Conservation (phyloP, 2,797 vertebrate species). For the Microctenopoma steveboyesi region DNA sequence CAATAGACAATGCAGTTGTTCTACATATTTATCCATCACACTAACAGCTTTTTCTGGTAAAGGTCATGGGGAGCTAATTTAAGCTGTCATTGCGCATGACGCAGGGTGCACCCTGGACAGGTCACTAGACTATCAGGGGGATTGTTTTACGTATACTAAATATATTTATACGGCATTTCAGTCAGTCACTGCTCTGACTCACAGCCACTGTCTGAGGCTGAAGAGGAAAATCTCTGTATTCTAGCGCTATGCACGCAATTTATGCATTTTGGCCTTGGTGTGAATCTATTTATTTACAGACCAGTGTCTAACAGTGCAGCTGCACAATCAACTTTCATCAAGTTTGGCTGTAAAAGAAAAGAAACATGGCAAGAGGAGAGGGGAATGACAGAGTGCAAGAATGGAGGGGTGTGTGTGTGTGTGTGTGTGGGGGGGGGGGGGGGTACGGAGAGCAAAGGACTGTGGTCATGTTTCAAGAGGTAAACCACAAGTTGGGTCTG, state of each 20-base stretch:
- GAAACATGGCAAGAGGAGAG: constrained; percentile 66
- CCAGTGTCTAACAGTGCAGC: constrained; percentile 63
- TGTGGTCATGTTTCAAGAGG: constrained; percentile 78
- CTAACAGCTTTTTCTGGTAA: too few species aligned
- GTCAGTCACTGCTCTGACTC: constrained; percentile 3
- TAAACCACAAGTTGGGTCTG: constrained; percentile 83
- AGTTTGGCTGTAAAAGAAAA: constrained; percentile 60
- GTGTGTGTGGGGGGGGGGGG: constrained; percentile 9
- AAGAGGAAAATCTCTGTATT: constrained; percentile 34
- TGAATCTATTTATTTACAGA: constrained; percentile 77
- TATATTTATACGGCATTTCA: constrained; percentile 15
- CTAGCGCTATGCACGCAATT: constrained; percentile 25
- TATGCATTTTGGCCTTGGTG: constrained; percentile 47
- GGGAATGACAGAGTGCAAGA: constrained; percentile 47
- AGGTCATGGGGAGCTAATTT: too few species aligned
- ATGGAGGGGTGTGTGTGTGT: constrained; percentile 8
- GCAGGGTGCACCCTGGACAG: too few species aligned
- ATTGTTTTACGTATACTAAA: constrained; percentile 7
- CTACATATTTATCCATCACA: constrained; percentile 4
- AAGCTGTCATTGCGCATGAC: too few species aligned
- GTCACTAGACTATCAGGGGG: too few species aligned
- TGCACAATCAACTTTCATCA: constrained; percentile 77
- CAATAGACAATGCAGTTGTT: neutral
- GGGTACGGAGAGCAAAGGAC: constrained; percentile 53
- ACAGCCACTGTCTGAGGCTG: constrained; percentile 10